Base-by-base conservation (phyloP, 2,113 vertebrate species). In the Desmodus rotundus region DNA sequence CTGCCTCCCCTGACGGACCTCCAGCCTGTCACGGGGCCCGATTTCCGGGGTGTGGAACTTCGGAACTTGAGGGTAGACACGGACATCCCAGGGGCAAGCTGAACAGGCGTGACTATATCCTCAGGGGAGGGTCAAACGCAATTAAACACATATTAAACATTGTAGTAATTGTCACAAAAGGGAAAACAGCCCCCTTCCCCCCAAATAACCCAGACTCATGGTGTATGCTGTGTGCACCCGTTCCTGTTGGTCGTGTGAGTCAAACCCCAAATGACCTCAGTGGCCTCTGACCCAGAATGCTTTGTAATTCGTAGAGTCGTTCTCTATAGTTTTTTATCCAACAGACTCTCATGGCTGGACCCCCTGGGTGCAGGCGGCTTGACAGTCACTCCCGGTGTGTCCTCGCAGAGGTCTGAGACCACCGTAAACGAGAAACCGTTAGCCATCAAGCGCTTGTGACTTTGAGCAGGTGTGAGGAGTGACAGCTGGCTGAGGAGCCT, bases 1-100 rank as follows among this genome's bases (percentile, higher is more conserved):
- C n/a, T n/a, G n/a, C n/a, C n/a, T n/a, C n/a, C n/a, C n/a, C n/a
- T n/a, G n/a, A n/a, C n/a, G n/a, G n/a, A n/a, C 43, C 58, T 47
- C 31, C 50, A 28, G 73, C 36, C 1, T 0, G 33, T 58, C 26
- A 0, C 6, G n/a, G 9, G 50, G 3, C 58, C 31, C 0, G 1
- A 0, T 5, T 2, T 78, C 47, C 36, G 41, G 4, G 12, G 7
- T 9, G 13, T 11, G 10, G 56, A 2, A 70, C n/a, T 33, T 10
- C 7, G 22, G 45, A 31, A n/a, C 2, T 0, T 9, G 43, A 13
- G 2, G 52, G 19, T 36, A 3, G 68, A 26, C 1, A 0, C 9
- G 12, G 20, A 52, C 61, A 61, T 47, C 14, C 38, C 74, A 54
- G 38, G 47, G 38, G 2, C 50, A 38, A 45, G 47, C 80, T 8